Evolutionary conservation across 2,888 invertebrate species (phyloP).

Genomic region (Agapostemon virescens): DNA sequence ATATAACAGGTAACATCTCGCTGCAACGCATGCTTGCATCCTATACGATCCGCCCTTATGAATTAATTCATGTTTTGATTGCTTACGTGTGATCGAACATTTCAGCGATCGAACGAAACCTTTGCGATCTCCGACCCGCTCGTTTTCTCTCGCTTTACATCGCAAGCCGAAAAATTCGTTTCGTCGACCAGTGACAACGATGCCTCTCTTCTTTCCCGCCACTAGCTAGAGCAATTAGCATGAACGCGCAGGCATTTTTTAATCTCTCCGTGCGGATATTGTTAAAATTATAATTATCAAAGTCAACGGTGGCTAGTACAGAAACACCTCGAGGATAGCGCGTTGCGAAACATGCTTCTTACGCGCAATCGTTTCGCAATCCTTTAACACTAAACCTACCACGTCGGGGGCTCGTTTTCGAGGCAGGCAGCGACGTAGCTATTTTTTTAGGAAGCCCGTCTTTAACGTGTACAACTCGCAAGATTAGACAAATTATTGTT

Average conservation of each 20-base stretch:
- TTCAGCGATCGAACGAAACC: constrained; percentile 46
- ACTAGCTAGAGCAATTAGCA: background rate
- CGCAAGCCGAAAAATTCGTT: background rate
- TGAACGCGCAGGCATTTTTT: background rate
- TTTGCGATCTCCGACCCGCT: constrained; percentile 22
- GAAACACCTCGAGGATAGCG: background rate
- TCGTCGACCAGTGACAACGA: background rate
- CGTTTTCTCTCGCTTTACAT: background rate
- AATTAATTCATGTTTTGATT: constrained; percentile 56
- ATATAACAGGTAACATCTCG: constrained; percentile 29
- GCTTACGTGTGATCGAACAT: constrained; percentile 53
- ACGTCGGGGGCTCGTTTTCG: too few relatives aligned
- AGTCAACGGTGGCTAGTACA: background rate
- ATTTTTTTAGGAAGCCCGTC: too few relatives aligned
- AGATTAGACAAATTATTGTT: too few relatives aligned
- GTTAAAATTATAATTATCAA: constrained; percentile 8
- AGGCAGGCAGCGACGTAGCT: too few relatives aligned
- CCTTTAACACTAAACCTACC: too few relatives aligned
- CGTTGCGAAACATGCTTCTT: background rate
- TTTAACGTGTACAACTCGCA: too few relatives aligned
- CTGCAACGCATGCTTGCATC: constrained; percentile 48
- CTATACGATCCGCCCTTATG: constrained; percentile 41
- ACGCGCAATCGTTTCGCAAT: background rate
- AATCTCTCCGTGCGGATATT: background rate
- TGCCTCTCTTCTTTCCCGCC: background rate